A percentile compares a stretch with the other conserved stretches of the same genome.
Conservation (phyloP, 2,888 invertebrate species). For the Agrotis puta region DNA sequence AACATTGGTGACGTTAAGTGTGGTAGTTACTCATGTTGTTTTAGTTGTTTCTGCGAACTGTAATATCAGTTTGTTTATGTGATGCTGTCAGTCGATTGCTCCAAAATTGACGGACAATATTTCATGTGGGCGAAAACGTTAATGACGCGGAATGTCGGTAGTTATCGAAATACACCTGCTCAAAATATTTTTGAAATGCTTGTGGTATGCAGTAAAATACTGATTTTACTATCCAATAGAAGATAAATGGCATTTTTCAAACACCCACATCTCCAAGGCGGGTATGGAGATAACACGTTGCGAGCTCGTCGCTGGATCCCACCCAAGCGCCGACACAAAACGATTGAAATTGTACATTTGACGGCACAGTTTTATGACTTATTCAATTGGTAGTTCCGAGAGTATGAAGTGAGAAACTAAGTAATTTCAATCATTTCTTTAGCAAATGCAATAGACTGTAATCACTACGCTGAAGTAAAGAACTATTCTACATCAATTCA, state of each 20-base stretch:
- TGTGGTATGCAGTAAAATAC: constrained; percentile 38
- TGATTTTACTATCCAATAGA: constrained; percentile 53
- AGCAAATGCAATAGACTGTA: constrained; percentile 45
- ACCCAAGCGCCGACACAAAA: constrained; percentile 68
- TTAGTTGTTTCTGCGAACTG: constrained; percentile 17
- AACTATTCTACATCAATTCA: constrained; percentile 14
- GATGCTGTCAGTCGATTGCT: constrained; percentile 1
- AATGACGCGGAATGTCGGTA: neutral
- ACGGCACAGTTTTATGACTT: constrained; percentile 72
- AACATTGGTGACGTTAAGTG: constrained; percentile 36
- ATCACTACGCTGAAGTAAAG: constrained; percentile 29
- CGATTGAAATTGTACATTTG: constrained; percentile 67
- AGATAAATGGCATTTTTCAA: constrained; percentile 55
- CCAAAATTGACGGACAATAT: constrained; percentile 20
- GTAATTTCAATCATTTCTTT: constrained; percentile 52
- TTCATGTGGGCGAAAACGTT: constrained; percentile 1
- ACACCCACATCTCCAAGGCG: constrained; percentile 59
- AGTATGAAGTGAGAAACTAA: constrained; percentile 61
- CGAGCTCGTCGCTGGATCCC: constrained; percentile 58
- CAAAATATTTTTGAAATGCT: constrained; percentile 30
- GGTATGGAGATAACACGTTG: constrained; percentile 63
- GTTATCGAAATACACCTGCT: constrained; percentile 15
- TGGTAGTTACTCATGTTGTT: constrained; percentile 6
- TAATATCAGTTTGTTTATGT: constrained; percentile 18
- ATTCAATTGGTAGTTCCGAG: constrained; percentile 66